phyloP scores from a whole-genome alignment of 2,888 invertebrate genomes.

The Xiphydria camelus region DNA sequence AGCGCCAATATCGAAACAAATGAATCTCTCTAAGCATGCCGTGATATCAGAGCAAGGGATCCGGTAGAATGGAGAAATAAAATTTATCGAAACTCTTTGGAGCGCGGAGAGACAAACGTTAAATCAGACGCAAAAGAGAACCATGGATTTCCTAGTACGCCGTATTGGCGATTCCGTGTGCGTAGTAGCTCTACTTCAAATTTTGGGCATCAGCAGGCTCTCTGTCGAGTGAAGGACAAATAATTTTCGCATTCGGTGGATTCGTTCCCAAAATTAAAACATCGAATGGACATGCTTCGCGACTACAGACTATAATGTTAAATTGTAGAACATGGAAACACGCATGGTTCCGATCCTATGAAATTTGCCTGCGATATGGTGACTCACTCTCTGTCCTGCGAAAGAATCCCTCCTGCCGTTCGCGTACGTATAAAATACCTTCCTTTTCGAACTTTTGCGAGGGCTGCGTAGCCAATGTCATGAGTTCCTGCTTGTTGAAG shows the following conservation, averaged over 20 bases:
- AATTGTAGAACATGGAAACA: slow-evolving; percentile 14
- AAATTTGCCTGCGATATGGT: slow-evolving; percentile 17
- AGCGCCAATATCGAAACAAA: too few species aligned
- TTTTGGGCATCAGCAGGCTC: too few species aligned
- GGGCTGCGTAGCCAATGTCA: slow-evolving; percentile 82
- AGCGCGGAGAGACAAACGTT: too few species aligned
- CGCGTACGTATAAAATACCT: slow-evolving; percentile 82
- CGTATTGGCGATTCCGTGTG: too few species aligned
- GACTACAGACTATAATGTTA: slow-evolving; percentile 16
- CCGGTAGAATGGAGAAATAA: too few species aligned
- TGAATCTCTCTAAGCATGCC: too few species aligned
- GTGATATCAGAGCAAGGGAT: too few species aligned
- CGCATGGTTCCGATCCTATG: not conserved
- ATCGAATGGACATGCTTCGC: slow-evolving; percentile 28
- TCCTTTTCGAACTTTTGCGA: slow-evolving; percentile 90
- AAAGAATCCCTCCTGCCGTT: slow-evolving; percentile 90
- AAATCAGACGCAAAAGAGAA: too few species aligned
- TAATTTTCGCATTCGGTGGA: slow-evolving; percentile 15
- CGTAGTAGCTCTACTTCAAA: too few species aligned
- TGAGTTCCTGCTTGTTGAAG: slow-evolving; percentile 87
- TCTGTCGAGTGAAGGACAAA: not conserved
- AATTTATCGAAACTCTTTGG: too few species aligned
- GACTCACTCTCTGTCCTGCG: slow-evolving; percentile 86
- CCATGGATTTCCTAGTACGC: too few species aligned
- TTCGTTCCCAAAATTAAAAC: slow-evolving; percentile 27